These are phyloP conservation scores for Panagrolaimus sp. DNA, from an alignment of 1,140 invertebrate species.

Conservation along the genomic window DNA sequence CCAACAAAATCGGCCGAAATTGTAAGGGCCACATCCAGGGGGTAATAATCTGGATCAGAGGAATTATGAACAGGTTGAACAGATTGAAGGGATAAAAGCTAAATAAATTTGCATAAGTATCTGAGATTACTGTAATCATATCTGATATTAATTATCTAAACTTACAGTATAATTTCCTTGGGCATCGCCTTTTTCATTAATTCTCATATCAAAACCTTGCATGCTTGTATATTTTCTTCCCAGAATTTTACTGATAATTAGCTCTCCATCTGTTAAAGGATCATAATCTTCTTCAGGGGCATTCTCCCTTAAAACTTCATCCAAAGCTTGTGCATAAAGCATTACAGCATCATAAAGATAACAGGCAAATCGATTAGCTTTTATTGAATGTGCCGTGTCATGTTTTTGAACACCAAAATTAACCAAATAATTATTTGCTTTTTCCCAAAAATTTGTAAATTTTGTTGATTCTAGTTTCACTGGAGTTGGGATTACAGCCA, in stretches of 20 bases:
- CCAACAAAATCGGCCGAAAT: conserved; percentile 54
- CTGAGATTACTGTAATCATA: too few relatives aligned
- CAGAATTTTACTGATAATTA: conserved; percentile 69
- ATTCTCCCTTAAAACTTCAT: conserved; percentile 69
- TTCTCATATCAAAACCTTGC: conserved; percentile 78
- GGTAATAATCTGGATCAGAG: conserved; percentile 43
- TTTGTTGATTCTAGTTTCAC: conserved; percentile 39
- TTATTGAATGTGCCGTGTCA: conserved; percentile 22
- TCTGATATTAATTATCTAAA: too few relatives aligned
- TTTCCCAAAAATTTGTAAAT: conserved; percentile 50
- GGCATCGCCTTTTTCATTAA: conserved; percentile 86
- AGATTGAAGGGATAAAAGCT: conserved; percentile 70
- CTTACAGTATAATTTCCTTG: conserved; percentile 97
- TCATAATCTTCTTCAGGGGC: conserved; percentile 65
- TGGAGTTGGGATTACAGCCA: conserved; percentile 57
- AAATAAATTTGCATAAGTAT: too few relatives aligned
- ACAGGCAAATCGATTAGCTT: conserved; percentile 84
- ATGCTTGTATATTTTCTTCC: conserved; percentile 71
- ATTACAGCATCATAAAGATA: conserved; percentile 91
- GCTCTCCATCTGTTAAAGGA: conserved; percentile 68
- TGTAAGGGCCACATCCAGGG: conserved; percentile 59
- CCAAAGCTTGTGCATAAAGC: conserved; percentile 78
- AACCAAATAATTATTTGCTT: conserved; percentile 43
- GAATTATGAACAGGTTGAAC: conserved; percentile 42
- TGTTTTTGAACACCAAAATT: conserved; percentile 48